Base-by-base conservation (phyloP, 2,797 vertebrate species). In the Etheostoma perlongum region DNA sequence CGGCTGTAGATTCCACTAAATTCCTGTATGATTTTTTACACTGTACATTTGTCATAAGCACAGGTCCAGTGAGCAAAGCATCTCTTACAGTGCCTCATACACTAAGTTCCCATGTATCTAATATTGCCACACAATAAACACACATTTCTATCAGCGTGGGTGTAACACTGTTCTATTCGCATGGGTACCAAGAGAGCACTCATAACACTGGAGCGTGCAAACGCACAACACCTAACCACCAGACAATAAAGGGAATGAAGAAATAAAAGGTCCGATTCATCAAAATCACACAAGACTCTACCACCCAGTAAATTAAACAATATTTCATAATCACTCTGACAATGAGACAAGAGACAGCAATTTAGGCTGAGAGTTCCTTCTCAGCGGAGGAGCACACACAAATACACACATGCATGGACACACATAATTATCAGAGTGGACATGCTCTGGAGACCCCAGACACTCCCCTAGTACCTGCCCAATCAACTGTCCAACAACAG, bases 281-380 rank as follows among this genome's bases (percentile, higher is more conserved):
- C 95, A 96, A 94, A 95, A 91, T 94, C 95, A 94, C 83, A 88
- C 93, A 92, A 87, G 89, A 93, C 92, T 95, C 94, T 74, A 89
- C 89, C 86, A 85, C 88, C 94, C 92, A 92, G 95, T 94, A 97
- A 96, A 96, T 96, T 96, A 96, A 96, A 96, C 94, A 95, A 96
- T 96, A 95, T 96, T 96, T 97, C 96, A 96, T 97, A 97, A 98
- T 98, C 96, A 96, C 94, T 93, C 92, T 95, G 93, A 94, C 90
- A 93, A 92, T 89, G 90, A 95, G 90, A 95, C 93, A 96, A 95
- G 93, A 86, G 91, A 95, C 89, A 95, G 96, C 96, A 97, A 96
- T 97, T 97, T 97, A 95, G 93, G 93, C 90, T 95, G 90, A 95
- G 95, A 94, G 95, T 93, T 94, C 91, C 94, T 93, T 95, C 93